Evolutionary conservation across 92 coral and sea anemone species (phyloP).

Genomic region (Epizoanthus ramosus): DNA sequence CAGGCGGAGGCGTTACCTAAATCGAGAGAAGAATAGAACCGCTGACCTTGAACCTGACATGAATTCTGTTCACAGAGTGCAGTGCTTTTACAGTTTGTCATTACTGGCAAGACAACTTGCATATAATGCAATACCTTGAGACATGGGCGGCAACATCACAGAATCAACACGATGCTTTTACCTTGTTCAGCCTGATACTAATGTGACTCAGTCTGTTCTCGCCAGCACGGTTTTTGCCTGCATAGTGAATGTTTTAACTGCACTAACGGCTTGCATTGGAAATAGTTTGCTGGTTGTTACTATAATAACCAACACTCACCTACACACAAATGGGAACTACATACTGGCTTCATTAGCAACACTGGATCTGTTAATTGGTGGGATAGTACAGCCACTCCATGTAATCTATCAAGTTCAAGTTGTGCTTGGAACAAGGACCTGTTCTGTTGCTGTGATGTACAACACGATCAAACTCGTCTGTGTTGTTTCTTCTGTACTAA

Average conservation of each 20-base stretch:
- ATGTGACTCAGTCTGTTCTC: conserved; percentile 9
- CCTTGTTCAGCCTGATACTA: not conserved
- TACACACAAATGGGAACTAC: conserved; percentile 33
- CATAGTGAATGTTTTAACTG: conserved; percentile 20
- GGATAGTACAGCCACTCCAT: conserved; percentile 18
- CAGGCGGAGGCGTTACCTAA: not conserved
- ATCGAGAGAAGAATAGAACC: not conserved
- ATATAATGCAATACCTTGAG: not conserved
- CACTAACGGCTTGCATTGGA: conserved; percentile 16
- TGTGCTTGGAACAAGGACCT: not conserved
- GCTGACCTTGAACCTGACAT: not conserved
- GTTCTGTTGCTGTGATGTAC: conserved; percentile 18
- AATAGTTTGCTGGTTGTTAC: not conserved
- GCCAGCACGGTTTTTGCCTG: conserved; percentile 5
- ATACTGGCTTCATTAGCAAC: conserved; percentile 9
- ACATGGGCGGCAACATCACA: not conserved
- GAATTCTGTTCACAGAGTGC: not conserved
- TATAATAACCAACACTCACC: conserved; percentile 18
- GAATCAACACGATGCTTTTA: conserved; percentile 9
- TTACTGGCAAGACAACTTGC: not conserved
- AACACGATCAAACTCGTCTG: not conserved
- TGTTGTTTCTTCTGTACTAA: conserved; percentile 5
- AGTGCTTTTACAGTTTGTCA: not conserved
- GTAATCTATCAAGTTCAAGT: conserved; percentile 17
- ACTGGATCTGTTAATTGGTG: conserved; percentile 20